Percentiles rank a stretch among this genome's conserved stretches.
phyloP scores from a whole-genome alignment of 2,113 vertebrate genomes.

The Cygnus buccinator region DNA sequence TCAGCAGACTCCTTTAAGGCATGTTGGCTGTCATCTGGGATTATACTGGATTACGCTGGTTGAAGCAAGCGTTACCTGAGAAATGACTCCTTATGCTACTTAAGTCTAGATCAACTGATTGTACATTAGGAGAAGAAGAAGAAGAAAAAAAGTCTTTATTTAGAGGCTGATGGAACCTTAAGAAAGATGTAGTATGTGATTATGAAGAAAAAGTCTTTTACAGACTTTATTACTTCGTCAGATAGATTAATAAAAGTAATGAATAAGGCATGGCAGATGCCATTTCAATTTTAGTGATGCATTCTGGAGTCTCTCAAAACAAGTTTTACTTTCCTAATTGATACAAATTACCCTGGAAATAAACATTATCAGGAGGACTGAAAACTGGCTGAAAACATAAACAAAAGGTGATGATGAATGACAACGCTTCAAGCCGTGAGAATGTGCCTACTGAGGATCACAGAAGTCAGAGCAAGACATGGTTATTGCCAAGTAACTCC shows the following conservation, averaged over 20 bases:
- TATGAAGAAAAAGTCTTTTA: background rate
- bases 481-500: background rate
- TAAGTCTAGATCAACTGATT: constrained; percentile 7
- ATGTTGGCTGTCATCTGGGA: background rate
- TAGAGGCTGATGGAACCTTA: background rate
- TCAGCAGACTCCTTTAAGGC: background rate
- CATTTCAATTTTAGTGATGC: background rate
- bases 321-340: background rate
- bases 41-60: constrained; percentile 35
- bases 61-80: constrained; percentile 20
- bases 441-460: background rate
- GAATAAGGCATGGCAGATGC: background rate
- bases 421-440: background rate
- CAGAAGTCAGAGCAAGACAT: background rate
- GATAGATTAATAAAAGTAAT: background rate
- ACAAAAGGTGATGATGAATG: constrained; percentile 36
- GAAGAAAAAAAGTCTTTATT: background rate
- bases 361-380: constrained; percentile 3
- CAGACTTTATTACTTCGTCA: background rate
- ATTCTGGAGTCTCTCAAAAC: background rate
- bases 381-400: constrained; percentile 13
- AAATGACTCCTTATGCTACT: constrained; percentile 12
- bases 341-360: background rate
- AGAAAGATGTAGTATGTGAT: background rate
- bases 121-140: background rate